Evolutionary conservation across 92 coral and sea anemone species (phyloP).

Genomic region (Nematostella vectensis): DNA sequence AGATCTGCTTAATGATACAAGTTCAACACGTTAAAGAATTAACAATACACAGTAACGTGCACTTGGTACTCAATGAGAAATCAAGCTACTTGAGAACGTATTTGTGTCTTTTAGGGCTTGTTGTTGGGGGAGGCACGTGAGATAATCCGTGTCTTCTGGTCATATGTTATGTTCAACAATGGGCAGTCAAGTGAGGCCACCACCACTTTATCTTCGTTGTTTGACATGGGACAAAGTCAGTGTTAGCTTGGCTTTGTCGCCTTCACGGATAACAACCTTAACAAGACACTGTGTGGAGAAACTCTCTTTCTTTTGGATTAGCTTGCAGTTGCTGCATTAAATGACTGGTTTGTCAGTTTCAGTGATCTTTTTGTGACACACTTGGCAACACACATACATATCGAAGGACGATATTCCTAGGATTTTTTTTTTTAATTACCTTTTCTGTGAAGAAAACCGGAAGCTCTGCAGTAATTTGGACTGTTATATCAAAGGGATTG

Average conservation of each 20-base stretch:
- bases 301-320: background rate
- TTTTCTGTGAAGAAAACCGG: slow-evolving; percentile 18
- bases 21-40: background rate
- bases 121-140: slow-evolving; percentile 5
- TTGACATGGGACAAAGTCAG: slow-evolving; percentile 8
- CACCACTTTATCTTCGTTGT: slow-evolving; percentile 12
- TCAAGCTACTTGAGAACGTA: slow-evolving; percentile 1
- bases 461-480: slow-evolving; percentile 18
- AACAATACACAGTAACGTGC: background rate
- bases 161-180: background rate
- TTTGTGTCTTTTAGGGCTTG: background rate
- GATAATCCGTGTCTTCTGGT: slow-evolving; percentile 1
- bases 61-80: background rate
- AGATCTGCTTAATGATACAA: too few species aligned
- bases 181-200: background rate
- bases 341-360: slow-evolving; percentile 10
- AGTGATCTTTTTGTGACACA: slow-evolving; percentile 6
- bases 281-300: slow-evolving; percentile 11
- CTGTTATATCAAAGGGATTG: slow-evolving; percentile 8
- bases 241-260: slow-evolving; percentile 11
- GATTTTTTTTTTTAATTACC: slow-evolving; percentile 3
- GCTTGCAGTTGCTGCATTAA: slow-evolving; percentile 12
- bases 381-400: slow-evolving; percentile 8
- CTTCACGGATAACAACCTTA: slow-evolving; percentile 2
- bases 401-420: slow-evolving; percentile 14